Percentiles rank a stretch among this genome's conserved stretches.
Conservation (phyloP, 2,888 invertebrate genomes). For the Aleiodes alternator region DNA sequence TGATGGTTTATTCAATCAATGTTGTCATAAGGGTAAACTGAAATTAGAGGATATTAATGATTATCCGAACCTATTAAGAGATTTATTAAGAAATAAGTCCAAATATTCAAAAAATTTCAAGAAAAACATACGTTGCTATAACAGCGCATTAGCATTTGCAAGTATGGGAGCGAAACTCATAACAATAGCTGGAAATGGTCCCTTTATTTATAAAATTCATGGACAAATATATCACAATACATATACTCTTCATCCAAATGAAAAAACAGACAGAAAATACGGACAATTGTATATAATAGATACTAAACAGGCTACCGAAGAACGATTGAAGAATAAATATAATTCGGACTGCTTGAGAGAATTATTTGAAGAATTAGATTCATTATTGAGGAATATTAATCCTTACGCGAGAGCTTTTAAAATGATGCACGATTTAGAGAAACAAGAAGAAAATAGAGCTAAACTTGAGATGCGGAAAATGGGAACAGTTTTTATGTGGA, state of each 20-base stretch:
- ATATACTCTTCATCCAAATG: conserved; percentile 30
- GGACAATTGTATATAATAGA: conserved; percentile 42
- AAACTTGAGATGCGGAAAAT: conserved; percentile 18
- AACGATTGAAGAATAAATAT: conserved; percentile 19
- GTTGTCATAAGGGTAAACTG: conserved; percentile 46
- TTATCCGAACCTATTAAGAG: conserved; percentile 31
- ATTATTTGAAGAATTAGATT: conserved; percentile 39
- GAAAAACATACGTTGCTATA: no score
- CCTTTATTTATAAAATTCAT: conserved; percentile 34
- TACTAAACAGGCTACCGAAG: no score
- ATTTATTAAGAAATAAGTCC: conserved; percentile 30
- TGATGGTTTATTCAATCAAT: conserved; percentile 27
- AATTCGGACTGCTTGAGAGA: conserved; percentile 22
- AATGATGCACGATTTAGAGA: conserved; percentile 45
- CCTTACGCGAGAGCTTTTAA: conserved; percentile 43
- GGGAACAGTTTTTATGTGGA: conserved; percentile 32
- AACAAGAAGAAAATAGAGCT: conserved; percentile 32
- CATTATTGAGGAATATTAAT: conserved; percentile 38
- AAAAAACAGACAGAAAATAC: conserved; percentile 33
- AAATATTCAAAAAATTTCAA: conserved; percentile 29
- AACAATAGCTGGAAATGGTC: conserved; percentile 12
- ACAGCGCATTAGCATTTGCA: no score
- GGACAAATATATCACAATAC: conserved; percentile 47
- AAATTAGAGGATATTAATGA: no score
- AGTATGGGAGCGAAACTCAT: conserved; percentile 41